These are phyloP conservation scores for Lepus americanus DNA, from an alignment of 2,113 vertebrate genomes.

Conservation along the genomic window DNA sequence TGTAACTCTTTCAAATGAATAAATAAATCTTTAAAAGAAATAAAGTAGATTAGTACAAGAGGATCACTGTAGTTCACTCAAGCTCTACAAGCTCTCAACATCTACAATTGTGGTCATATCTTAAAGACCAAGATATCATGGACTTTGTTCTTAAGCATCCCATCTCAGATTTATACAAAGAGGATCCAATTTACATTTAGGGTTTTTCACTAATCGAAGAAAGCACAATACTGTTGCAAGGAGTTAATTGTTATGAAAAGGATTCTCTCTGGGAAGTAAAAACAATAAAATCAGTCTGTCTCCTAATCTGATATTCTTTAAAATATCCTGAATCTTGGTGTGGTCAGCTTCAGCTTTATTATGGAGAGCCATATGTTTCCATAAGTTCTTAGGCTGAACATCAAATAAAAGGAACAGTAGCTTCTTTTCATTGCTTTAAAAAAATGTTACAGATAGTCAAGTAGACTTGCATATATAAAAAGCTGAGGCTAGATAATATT, in stretches of 20 bases:
- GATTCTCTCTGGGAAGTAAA: conserved; percentile 37
- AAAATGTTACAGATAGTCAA: background rate
- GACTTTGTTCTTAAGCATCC: background rate
- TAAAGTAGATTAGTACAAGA: background rate
- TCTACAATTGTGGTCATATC: background rate
- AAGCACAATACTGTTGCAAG: background rate
- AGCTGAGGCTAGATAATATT: background rate
- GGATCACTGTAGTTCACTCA: background rate
- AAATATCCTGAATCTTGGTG: background rate
- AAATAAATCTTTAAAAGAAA: too few species aligned
- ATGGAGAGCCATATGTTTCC: background rate
- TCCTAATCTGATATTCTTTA: background rate
- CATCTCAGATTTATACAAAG: background rate
- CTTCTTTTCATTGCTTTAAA: conserved; percentile 36
- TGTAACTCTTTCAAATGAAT: too few species aligned
- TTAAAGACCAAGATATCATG: background rate
- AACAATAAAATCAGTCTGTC: background rate
- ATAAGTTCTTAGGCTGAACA: background rate
- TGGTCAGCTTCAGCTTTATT: background rate
- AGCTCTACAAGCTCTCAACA: background rate
- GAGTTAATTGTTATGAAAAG: background rate
- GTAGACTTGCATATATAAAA: background rate
- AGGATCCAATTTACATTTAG: background rate
- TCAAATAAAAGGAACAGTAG: background rate
- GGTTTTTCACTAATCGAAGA: background rate